phyloP scores from a whole-genome alignment of 2,888 invertebrate genomes.

The Pachymerium ferrugineum region DNA sequence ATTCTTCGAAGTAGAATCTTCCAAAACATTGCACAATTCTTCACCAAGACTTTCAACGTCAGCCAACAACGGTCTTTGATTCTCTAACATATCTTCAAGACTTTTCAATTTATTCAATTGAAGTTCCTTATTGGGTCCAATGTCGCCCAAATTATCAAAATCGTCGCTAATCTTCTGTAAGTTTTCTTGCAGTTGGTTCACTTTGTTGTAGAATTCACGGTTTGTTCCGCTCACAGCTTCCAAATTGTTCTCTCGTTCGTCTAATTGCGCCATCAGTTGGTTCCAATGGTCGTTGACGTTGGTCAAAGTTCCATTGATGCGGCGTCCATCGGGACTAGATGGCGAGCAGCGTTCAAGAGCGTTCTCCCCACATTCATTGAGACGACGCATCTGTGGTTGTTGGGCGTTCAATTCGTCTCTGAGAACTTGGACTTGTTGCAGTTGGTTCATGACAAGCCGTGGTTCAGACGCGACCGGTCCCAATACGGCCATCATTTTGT shows the following conservation, averaged over 20 bases:
- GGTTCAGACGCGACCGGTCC: conserved; percentile 96
- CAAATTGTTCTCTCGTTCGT: conserved; percentile 79
- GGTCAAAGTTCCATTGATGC: conserved; percentile 65
- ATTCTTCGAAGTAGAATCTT: conserved; percentile 81
- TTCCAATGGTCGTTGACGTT: conserved; percentile 70
- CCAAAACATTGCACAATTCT: conserved; percentile 72
- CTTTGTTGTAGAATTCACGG: conserved; percentile 83
- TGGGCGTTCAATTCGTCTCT: conserved; percentile 92
- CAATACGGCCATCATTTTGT: conserved; percentile 88
- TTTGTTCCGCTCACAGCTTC: conserved; percentile 90
- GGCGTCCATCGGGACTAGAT: conserved; percentile 58
- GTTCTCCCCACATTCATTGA: conserved; percentile 72
- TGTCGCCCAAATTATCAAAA: conserved; percentile 71
- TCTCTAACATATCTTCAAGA: conserved; percentile 79
- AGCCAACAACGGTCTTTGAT: conserved; percentile 77
- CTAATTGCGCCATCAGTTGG: conserved; percentile 69
- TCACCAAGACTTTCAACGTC: conserved; percentile 87
- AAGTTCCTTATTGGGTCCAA: conserved; percentile 73
- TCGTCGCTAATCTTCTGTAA: conserved; percentile 79
- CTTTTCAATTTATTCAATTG: conserved; percentile 77
- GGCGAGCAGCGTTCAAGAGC: conserved; percentile 58
- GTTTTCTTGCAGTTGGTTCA: conserved; percentile 77
- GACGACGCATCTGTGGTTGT: conserved; percentile 79
- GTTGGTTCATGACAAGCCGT: conserved; percentile 89
- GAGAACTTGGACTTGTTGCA: conserved; percentile 74